A percentile compares a stretch with the other conserved stretches of the same genome.
Evolutionary conservation across 2,888 invertebrate genomes (phyloP).

Genomic region (Bombyx huttoni): DNA sequence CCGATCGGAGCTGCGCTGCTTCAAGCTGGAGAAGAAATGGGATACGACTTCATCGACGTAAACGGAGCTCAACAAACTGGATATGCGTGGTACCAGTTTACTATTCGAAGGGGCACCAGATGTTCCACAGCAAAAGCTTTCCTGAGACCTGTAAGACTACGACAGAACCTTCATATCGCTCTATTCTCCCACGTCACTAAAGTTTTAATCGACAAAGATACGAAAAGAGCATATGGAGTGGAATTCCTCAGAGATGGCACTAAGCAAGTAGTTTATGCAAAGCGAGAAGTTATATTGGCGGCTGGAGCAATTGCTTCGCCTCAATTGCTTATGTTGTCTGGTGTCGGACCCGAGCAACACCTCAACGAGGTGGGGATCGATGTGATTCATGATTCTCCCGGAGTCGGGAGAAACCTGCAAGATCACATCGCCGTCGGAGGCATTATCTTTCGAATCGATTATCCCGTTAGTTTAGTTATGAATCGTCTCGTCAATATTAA

Average conservation of each 20-base stretch:
- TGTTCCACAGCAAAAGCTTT: conserved; percentile 91
- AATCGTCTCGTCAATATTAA: conserved; percentile 86
- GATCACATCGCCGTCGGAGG: conserved; percentile 93
- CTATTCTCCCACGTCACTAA: conserved; percentile 85
- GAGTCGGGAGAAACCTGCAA: conserved; percentile 89
- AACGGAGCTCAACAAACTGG: conserved; percentile 91
- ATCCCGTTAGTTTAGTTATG: conserved; percentile 85
- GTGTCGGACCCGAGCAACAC: conserved; percentile 85
- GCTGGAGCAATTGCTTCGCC: conserved; percentile 94
- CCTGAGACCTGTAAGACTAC: conserved; percentile 80
- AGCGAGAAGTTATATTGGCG: conserved; percentile 85
- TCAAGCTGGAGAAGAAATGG: conserved; percentile 93
- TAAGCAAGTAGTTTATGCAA: conserved; percentile 76
- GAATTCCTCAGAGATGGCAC: conserved; percentile 80
- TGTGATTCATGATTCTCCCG: conserved; percentile 82
- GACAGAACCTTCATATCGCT: conserved; percentile 87
- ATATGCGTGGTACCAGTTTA: conserved; percentile 88
- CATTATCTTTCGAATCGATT: conserved; percentile 83
- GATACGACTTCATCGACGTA: conserved; percentile 87
- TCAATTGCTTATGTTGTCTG: conserved; percentile 92
- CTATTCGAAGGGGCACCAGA: conserved; percentile 87
- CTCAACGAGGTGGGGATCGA: conserved; percentile 79
- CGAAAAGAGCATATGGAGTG: conserved; percentile 83
- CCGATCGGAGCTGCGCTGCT: conserved; percentile 88
- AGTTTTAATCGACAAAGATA: conserved; percentile 79